phyloP scores from a whole-genome alignment of 2,113 vertebrate genomes.

The Phasianus colchicus region DNA sequence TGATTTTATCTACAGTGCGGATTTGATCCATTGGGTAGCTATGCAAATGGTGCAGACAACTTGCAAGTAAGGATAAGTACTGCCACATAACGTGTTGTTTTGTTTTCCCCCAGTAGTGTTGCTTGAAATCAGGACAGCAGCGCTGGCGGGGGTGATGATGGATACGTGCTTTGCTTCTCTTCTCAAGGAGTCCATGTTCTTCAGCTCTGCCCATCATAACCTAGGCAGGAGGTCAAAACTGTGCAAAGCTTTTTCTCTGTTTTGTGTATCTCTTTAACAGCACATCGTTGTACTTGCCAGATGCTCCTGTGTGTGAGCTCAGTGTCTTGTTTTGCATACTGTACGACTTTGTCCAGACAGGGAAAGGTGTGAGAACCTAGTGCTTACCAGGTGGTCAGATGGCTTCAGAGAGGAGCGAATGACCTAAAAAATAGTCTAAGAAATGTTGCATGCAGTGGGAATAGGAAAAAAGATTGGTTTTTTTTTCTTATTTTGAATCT shows the following conservation, averaged over 20 bases:
- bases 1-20: not conserved
- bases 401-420: not conserved
- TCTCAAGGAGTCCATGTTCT: not conserved
- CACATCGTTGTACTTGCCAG: slow-evolving; percentile 21
- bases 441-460: not conserved
- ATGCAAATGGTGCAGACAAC: not conserved
- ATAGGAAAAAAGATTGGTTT: not conserved
- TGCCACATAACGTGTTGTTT: not conserved
- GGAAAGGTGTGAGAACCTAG: not conserved
- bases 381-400: not conserved
- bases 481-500: not conserved
- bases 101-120: not conserved
- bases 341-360: not conserved
- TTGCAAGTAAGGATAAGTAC: not conserved
- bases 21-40: not conserved
- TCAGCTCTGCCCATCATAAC: not conserved
- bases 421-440: not conserved
- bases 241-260: not conserved
- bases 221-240: not conserved
- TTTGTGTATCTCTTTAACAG: slow-evolving; percentile 46
- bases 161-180: not conserved
- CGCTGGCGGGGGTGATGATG: not conserved
- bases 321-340: not conserved
- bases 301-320: slow-evolving; percentile 46
- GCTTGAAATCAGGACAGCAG: not conserved